A percentile compares a stretch with the other conserved stretches of the same genome.
Conservation (phyloP, 1,140 invertebrate species). For the Hylaeus volcanicus region DNA sequence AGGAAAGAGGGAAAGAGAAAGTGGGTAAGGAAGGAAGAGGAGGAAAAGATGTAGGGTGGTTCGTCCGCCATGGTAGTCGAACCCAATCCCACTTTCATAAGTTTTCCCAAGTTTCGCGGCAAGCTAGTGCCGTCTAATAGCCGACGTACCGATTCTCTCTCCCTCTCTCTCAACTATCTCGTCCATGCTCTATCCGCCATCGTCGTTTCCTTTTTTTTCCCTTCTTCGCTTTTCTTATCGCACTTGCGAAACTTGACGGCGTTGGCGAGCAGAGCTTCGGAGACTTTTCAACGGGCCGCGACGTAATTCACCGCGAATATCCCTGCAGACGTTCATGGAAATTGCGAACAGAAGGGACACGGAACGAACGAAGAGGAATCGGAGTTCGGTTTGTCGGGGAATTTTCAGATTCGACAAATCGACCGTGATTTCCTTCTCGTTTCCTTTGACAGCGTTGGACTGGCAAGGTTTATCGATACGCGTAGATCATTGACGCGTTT, state of each 20-base stretch:
- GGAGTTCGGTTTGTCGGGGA: slow-evolving; percentile 10
- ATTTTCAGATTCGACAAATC: slow-evolving; percentile 14
- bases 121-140: slow-evolving; percentile 73
- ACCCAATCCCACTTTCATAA: slow-evolving; percentile 77
- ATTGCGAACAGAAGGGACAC: slow-evolving; percentile 2
- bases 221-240: slow-evolving; percentile 36
- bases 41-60: slow-evolving; percentile 18
- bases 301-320: slow-evolving; percentile 44
- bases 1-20: neutral
- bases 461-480: no score
- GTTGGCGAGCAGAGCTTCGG: neutral
- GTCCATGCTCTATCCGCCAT: neutral
- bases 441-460: no score
- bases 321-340: slow-evolving; percentile 33
- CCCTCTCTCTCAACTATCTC: neutral
- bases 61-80: slow-evolving; percentile 56
- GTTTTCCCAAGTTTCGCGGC: slow-evolving; percentile 72
- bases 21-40: neutral
- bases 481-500: neutral
- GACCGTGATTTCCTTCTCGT: slow-evolving; percentile 1
- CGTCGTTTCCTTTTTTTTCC: slow-evolving; percentile 1
- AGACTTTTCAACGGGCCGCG: slow-evolving; percentile 39
- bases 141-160: slow-evolving; percentile 47
- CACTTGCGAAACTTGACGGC: slow-evolving; percentile 47
- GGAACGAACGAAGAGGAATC: slow-evolving; percentile 10